Evolutionary conservation across 2,888 invertebrate species (phyloP).

Genomic region (Omphaloscelis lunosa): DNA sequence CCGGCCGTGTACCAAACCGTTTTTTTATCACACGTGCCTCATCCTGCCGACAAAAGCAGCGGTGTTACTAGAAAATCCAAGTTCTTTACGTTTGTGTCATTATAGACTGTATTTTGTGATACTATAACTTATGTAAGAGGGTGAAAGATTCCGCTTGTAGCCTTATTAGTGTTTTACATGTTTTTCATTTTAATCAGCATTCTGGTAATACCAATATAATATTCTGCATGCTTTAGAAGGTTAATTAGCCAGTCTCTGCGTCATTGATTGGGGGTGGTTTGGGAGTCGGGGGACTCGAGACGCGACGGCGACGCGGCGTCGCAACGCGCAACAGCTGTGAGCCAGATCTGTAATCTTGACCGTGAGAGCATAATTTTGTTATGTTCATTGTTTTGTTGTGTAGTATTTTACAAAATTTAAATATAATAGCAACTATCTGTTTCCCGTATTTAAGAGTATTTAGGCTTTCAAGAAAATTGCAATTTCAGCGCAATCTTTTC

Average conservation of each 20-base stretch:
- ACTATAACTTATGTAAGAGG: conserved; percentile 70
- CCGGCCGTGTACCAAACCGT: conserved; percentile 73
- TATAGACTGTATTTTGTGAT: conserved; percentile 64
- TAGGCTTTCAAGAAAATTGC: conserved; percentile 45
- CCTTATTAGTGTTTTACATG: conserved; percentile 50
- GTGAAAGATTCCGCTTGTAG: conserved; percentile 61
- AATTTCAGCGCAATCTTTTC: conserved; percentile 24
- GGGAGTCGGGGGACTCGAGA: conserved; percentile 75
- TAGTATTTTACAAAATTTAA: conserved; percentile 64
- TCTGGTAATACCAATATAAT: conserved; percentile 41
- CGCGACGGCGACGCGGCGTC: conserved; percentile 78
- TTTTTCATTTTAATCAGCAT: conserved; percentile 21
- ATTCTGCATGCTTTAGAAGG: conserved; percentile 52
- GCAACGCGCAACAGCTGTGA: conserved; percentile 87
- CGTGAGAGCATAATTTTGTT: conserved; percentile 85
- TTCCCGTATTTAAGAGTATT: conserved; percentile 38
- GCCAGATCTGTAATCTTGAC: conserved; percentile 86
- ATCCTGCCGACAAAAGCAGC: conserved; percentile 61
- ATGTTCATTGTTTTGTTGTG: conserved; percentile 74
- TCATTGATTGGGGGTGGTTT: conserved; percentile 83
- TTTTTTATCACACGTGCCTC: conserved; percentile 71
- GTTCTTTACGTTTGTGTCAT: conserved; percentile 56
- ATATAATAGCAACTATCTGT: conserved; percentile 48
- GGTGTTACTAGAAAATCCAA: conserved; percentile 49
- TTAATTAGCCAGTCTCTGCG: conserved; percentile 66